Base-by-base conservation (phyloP, 2,113 vertebrate genomes). In the Alectura lathami region DNA sequence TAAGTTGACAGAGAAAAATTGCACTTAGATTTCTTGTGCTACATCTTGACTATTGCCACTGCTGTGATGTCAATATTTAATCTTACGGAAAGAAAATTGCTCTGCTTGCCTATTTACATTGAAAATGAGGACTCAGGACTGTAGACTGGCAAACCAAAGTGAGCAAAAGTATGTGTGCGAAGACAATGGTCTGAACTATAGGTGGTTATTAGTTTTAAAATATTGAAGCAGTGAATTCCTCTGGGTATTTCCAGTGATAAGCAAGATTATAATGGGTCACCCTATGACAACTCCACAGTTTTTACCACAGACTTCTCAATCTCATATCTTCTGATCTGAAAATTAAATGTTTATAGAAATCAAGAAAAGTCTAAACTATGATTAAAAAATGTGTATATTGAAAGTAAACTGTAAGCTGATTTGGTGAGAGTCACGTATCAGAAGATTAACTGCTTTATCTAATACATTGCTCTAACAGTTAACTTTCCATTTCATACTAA, bases 91-190 rank as follows among this genome's bases (percentile, higher is more conserved):
- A 68, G 53, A 40, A 64, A 27, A 36, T 6, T 11, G 2, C 30
- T 3, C 30, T 62, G 2, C 8, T 30, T 24, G 7, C 10, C 21
- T n/a, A 47, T 0, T 6, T 36, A 57, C 13, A 12, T 18, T 66
- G 18, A 66, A 85, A 84, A 88, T 48, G 62, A 45, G 15, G 17
- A 11, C 5, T 69, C 47, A 30, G 40, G 30, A 2, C 1, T 20
- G 10, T 34, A 11, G 75, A 54, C 1, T 8, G 4, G 2, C 3
- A 59, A 16, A 8, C 1, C 3, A 57, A 48, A 81, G 5, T 2
- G 22, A 43, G 2, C 36, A 18, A 40, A 43, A 51, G 2, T 21
- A 5, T 7, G 15, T 1, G 1, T 30, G 8, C 40, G 15, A 51
- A 26, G 50, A 29, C 21, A 77, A 34, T 1, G 10, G 16, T 14